Base-by-base conservation (phyloP, 2,888 invertebrate species). In the Sisyra nigra region DNA sequence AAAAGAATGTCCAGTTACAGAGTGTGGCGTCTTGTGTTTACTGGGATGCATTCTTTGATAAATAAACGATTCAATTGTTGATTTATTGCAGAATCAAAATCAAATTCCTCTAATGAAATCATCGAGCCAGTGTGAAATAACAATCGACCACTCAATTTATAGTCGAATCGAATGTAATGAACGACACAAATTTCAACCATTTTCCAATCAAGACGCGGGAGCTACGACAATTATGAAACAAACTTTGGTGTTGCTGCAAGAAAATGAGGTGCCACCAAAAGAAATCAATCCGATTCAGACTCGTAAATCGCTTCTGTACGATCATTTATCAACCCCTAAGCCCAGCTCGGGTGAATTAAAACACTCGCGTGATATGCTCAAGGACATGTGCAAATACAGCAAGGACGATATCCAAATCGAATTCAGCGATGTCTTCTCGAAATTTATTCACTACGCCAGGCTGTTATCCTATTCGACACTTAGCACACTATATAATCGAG, bases 101-200 rank as follows among this genome's bases (percentile, higher is more conserved):
- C 74, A 76, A 44, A 77, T 80, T 72, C 80, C 80, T 1, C 74
- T 87, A 0, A 58, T 88, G 11, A 75, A 78, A 51, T 86, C 87
- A 0, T 66, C 70, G 30, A 79, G 77, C 57, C 71, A 74, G 52
- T 87, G 87, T 52, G 66, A 76, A 49, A 67, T 86, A 31, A 73
- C 76, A 0, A 72, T 89, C 11, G 86, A 88, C 61, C 81, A 83
- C 50, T 72, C 77, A 52, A 66, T 87, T 6, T 82, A 86, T 59
- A 75, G 76, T 33, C 64, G 69, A 9, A 75, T 87, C 2, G 68
- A 57, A 15, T 89, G 89, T 55, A 64, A 67, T 29, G 88, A 88
- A 57, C 65, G 70, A 0, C 83, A 87, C 56, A 62, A 78, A 30
- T 70, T 87, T 46, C 76, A 80, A 52, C 83, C 87, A 0, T 79